These are phyloP conservation scores for Condylura cristata DNA, from an alignment of 2,113 vertebrate genomes.

Conservation along the genomic window DNA sequence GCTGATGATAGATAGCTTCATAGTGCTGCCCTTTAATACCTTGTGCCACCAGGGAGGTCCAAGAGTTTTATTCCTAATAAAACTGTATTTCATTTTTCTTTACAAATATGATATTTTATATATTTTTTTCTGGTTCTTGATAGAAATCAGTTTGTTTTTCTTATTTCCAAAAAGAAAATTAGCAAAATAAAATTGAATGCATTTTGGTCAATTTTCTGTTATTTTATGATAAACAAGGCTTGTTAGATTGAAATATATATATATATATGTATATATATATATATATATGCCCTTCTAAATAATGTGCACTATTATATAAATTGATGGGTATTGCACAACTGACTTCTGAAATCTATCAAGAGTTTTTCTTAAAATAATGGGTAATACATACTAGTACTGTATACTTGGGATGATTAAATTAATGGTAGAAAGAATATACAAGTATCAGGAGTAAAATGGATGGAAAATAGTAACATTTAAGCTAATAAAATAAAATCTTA, in stretches of 20 bases:
- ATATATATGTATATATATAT: background rate
- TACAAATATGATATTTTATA: background rate
- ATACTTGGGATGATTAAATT: conserved; percentile 22
- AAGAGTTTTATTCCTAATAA: background rate
- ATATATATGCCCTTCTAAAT: background rate
- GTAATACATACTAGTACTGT: background rate
- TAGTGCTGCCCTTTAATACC: too few relatives aligned
- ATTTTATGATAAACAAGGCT: background rate
- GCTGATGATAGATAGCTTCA: too few relatives aligned
- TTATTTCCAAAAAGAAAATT: conserved; percentile 22
- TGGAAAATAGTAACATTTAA: background rate
- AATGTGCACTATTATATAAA: background rate
- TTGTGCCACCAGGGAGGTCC: too few relatives aligned
- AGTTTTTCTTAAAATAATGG: conserved; percentile 49
- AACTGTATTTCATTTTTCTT: background rate
- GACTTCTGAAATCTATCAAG: background rate
- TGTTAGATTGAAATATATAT: background rate
- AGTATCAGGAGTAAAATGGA: background rate
- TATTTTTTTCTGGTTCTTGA: background rate
- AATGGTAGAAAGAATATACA: conserved; percentile 4
- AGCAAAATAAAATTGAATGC: background rate
- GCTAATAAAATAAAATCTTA: conserved; percentile 1
- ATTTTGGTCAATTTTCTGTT: background rate
- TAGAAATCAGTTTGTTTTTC: background rate
- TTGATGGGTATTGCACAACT: background rate